Conservation (phyloP, 2,888 invertebrate species). For the Lithodes maja region DNA sequence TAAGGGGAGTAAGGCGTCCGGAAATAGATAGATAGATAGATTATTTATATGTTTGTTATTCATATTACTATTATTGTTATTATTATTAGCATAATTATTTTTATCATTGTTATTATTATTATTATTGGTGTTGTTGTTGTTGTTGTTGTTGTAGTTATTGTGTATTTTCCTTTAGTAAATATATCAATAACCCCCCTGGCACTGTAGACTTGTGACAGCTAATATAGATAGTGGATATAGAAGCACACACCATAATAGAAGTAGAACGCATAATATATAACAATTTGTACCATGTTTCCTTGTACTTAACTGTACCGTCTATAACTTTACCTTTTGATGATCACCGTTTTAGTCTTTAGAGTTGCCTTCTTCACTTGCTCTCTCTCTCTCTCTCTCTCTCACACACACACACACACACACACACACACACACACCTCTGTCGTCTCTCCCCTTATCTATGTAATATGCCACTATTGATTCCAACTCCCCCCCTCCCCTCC, state of each 20-base stretch:
- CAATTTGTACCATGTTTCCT: no score
- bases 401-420: background rate
- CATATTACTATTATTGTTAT: background rate
- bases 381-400: conserved; percentile 2
- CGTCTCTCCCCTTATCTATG: background rate
- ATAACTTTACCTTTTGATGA: no score
- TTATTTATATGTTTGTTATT: background rate
- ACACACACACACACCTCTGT: background rate
- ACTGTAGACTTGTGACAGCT: no score
- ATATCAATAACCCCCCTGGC: no score
- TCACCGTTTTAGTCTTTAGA: no score
- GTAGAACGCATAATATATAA: no score
- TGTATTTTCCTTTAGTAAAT: no score
- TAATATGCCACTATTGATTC: background rate
- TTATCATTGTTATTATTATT: background rate
- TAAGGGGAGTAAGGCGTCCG: no score
- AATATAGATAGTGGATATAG: no score
- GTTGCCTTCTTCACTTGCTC: background rate
- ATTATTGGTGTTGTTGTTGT: background rate
- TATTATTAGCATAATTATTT: background rate
- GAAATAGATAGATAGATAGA: no score
- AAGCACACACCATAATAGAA: no score
- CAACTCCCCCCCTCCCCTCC: background rate
- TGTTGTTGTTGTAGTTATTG: background rate
- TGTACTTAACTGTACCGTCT: no score